Base-by-base conservation (phyloP, 2,888 invertebrate species). In the Ectemnius cavifrons region DNA sequence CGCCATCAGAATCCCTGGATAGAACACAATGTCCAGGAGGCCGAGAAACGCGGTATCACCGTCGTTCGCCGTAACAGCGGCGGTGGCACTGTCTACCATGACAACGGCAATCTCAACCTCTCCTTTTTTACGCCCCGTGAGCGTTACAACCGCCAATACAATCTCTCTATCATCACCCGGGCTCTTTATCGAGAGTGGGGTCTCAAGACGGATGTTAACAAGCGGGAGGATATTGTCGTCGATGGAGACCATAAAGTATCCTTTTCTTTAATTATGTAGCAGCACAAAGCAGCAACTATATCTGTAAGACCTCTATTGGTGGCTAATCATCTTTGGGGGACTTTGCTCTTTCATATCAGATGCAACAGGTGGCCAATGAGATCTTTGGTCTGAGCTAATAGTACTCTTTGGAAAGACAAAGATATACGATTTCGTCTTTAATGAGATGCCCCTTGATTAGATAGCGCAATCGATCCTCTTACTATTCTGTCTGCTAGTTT, bases 1-100 rank as follows among this genome's bases (percentile, higher is more conserved):
- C 94, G 97, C 71, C 97, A 99, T 91, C 99, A 99, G 91, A 99
- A 99, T 91, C 98, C 98, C 0, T 99, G 98, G 96, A 90, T 95
- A 46, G 99, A 99, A 91, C 95, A 97, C 1, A 96, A 99, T 90
- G 92, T 97, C 2, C 93, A 94, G 2, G 92, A 93, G 57, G 90
- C 96, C 63, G 89, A 92, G 75, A 93, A 94, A 63, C 92, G 93
- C 57, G 95, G 94, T 16, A 94, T 99, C 70, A 92, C 93, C 13
- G 86, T 98, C 74, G 98, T 96, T 0, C 93, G 99, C 71, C 93
- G 99, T 57, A 97, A 97, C 88, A 98, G 98, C 91, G 99, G 99
- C 37, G 96, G 99, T 75, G 99, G 99, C 28, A 96, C 98, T 3
- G 98, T 99, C 27, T 99, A 97, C 91, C 99, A 99, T 91, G 99